A percentile compares a stretch with the other conserved stretches of the same genome.
phyloP scores from a whole-genome alignment of 2,888 invertebrate species.

The Rhabditoides inermis region DNA sequence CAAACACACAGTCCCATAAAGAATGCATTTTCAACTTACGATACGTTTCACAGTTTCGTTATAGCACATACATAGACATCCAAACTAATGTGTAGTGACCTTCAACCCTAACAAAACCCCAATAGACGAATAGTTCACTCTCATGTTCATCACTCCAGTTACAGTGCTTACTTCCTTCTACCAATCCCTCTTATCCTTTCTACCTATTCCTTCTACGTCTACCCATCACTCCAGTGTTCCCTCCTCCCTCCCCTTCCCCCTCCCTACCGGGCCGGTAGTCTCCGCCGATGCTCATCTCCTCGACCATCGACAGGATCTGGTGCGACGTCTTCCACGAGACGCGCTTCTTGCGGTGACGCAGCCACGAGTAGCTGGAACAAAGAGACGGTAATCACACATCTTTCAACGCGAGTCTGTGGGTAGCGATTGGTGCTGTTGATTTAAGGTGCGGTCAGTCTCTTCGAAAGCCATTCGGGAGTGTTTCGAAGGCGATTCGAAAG shows the following conservation, averaged over 20 bases:
- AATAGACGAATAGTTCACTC: too few species aligned
- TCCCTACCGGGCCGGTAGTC: conserved; percentile 37
- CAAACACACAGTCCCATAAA: neutral
- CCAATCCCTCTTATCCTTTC: neutral
- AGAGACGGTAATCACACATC: neutral
- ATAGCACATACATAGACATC: too few species aligned
- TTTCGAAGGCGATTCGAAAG: too few species aligned
- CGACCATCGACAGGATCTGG: conserved; percentile 46
- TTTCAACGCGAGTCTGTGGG: neutral
- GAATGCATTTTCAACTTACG: too few species aligned
- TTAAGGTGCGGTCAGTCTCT: too few species aligned
- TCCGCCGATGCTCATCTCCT: conserved; percentile 46
- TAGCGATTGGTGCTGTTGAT: too few species aligned
- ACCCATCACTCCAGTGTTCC: neutral
- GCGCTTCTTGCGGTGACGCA: conserved; percentile 32
- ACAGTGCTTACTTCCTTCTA: neutral
- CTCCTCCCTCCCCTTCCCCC: too few species aligned
- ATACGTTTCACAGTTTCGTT: too few species aligned
- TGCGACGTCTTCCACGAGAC: conserved; percentile 36
- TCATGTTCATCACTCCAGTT: neutral
- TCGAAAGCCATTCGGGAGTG: too few species aligned
- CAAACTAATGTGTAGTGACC: too few species aligned
- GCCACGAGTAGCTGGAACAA: conserved; percentile 28
- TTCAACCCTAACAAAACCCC: too few species aligned
- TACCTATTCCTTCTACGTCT: neutral